These are phyloP conservation scores for Sitodiplosis mosellana DNA, from an alignment of 1,140 invertebrate genomes.

Conservation along the genomic window DNA sequence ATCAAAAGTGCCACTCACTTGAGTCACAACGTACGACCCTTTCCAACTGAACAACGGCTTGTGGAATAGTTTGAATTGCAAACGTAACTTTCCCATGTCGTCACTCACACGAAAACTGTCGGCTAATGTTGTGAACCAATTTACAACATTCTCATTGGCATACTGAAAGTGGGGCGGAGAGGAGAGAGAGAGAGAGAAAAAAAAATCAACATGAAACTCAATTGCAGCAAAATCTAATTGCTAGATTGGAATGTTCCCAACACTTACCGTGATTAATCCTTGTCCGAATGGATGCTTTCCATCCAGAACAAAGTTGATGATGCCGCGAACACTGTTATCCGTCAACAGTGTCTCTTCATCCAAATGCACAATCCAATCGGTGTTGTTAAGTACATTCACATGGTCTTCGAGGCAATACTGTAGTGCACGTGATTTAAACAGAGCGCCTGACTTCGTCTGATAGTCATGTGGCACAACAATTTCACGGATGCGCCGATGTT, in stretches of 20 bases:
- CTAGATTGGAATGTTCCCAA: too few relatives aligned
- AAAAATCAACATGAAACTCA: too few relatives aligned
- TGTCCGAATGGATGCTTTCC: conserved; percentile 94
- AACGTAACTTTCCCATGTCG: conserved; percentile 88
- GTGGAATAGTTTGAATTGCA: conserved; percentile 86
- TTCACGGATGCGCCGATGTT: conserved; percentile 57
- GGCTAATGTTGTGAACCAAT: conserved; percentile 91
- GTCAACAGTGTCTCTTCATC: conserved; percentile 95
- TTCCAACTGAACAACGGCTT: conserved; percentile 96
- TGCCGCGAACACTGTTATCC: conserved; percentile 75
- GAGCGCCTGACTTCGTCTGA: conserved; percentile 70
- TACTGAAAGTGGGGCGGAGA: conserved; percentile 43
- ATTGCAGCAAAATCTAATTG: too few relatives aligned
- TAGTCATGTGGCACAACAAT: conserved; percentile 75
- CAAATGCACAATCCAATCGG: conserved; percentile 94
- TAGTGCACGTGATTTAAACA: conserved; percentile 88
- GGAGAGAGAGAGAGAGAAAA: too few relatives aligned
- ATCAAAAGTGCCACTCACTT: conserved; percentile 47
- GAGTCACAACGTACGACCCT: conserved; percentile 85
- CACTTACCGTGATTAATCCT: conserved; percentile 64
- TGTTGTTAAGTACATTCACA: conserved; percentile 71
- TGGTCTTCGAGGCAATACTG: conserved; percentile 91
- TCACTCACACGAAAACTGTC: conserved; percentile 93
- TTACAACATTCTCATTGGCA: conserved; percentile 89
- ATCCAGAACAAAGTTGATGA: conserved; percentile 89